A percentile compares a stretch with the other conserved stretches of the same genome.
Evolutionary conservation across 2,797 vertebrate species (phyloP).

Genomic region (Oceanodroma leucorhoa): DNA sequence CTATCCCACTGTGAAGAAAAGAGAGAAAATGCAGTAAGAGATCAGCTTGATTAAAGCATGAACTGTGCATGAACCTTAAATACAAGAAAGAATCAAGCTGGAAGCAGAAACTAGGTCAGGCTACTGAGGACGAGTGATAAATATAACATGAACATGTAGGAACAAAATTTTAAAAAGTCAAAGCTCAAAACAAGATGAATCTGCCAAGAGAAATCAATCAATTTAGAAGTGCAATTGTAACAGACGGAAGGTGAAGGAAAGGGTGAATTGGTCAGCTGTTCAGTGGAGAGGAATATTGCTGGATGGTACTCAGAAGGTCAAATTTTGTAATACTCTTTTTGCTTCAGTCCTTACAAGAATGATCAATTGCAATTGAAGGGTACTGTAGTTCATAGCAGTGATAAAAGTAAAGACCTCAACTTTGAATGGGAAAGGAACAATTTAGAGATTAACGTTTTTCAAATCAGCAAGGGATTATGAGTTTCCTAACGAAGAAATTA

Average conservation of each 20-base stretch:
- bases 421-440: not conserved
- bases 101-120: constrained; percentile 54
- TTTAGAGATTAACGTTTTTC: not conserved
- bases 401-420: not conserved
- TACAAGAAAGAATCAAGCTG: not conserved
- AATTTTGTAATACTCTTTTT: not conserved
- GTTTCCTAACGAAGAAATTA: not conserved
- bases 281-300: not conserved
- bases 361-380: not conserved
- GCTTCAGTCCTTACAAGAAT: not conserved
- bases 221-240: not conserved
- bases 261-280: not conserved
- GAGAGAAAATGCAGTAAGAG: not conserved
- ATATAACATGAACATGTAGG: constrained; percentile 40
- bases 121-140: constrained; percentile 7
- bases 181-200: constrained; percentile 18
- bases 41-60: not conserved
- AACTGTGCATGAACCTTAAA: constrained; percentile 24
- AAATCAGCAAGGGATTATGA: not conserved
- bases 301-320: not conserved
- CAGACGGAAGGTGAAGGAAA: not conserved
- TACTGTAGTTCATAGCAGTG: not conserved
- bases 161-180: constrained; percentile 23
- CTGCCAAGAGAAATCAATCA: constrained; percentile 40
- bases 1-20: not conserved